These are phyloP conservation scores for Tenthredo notha DNA, from an alignment of 2,888 invertebrate genomes.

Conservation along the genomic window DNA sequence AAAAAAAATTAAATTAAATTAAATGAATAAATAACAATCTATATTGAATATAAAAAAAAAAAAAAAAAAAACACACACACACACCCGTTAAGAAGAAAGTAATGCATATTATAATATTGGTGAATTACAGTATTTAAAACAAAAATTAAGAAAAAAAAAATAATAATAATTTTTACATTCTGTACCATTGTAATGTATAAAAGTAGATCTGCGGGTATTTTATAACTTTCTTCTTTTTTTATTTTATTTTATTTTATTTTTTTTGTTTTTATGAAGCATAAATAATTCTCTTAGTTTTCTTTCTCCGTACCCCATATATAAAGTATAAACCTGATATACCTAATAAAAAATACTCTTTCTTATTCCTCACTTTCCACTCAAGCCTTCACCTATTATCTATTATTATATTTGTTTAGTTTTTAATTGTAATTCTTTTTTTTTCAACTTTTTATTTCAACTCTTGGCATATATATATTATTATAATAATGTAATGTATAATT, in stretches of 20 bases:
- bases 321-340: slow-evolving; percentile 41
- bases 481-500: slow-evolving; percentile 44
- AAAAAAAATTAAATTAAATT: not conserved
- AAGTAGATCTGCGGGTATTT: slow-evolving; percentile 50
- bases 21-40: not conserved
- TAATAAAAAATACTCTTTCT: slow-evolving; percentile 52
- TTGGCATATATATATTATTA: slow-evolving; percentile 46
- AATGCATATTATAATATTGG: slow-evolving; percentile 42
- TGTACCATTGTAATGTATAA: slow-evolving; percentile 44
- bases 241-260: not conserved
- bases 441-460: not conserved
- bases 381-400: slow-evolving; percentile 47
- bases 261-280: not conserved
- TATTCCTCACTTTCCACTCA: slow-evolving; percentile 45
- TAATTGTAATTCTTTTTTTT: slow-evolving; percentile 30
- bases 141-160: slow-evolving; percentile 9
- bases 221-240: not conserved
- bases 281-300: slow-evolving; percentile 24
- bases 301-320: slow-evolving; percentile 17
- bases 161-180: slow-evolving; percentile 38
- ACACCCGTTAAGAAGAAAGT: slow-evolving; percentile 16
- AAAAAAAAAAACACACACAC: not conserved
- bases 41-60: slow-evolving; percentile 2
- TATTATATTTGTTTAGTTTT: slow-evolving; percentile 27
- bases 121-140: slow-evolving; percentile 46